Base-by-base conservation (phyloP, 2,113 vertebrate genomes). In the Petroica traversi region DNA sequence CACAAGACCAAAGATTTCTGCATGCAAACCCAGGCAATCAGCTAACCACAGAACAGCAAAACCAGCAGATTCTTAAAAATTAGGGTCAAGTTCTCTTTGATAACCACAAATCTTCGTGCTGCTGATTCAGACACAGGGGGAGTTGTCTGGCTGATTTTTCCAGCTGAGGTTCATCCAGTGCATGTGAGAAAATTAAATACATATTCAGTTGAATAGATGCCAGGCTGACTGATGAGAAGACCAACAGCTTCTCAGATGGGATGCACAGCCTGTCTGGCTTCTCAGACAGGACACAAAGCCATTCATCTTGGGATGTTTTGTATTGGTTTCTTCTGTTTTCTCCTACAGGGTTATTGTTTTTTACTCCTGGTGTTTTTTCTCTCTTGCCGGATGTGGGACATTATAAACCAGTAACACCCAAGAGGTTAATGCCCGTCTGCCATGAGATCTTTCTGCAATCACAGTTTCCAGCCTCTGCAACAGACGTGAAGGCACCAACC, bases 1-100 rank as follows among this genome's bases (percentile, higher is more conserved):
- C 2, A 1, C 69, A n/a, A 89, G 81, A 96, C 79, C 87, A 89
- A 87, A 92, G 81, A 97, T 79, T 95, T 79, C 81, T 40, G 33
- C 81, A 79, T 17, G 68, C 78, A 66, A 73, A 69, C 67, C n/a
- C 58, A 51, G n/a, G 41, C 87, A 92, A 23, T 4, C 43, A 74
- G 48, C 62, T 79, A 79, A 82, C 77, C 84, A 89, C 15, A 7
- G 76, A 76, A 67, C 66, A 91, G 81, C 69, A 88, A 84, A 93
- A 40, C 1, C 46, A 92, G 89, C 74, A 94, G 62, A 94, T 76
- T 62, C 45, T 66, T 67, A 69, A 49, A 82, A 92, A 48, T 36
- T 0, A 51, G 34, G 14, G 34, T 17, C 34, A 83, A 82, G 24
- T 19, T 73, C 29, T 73, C 76, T 86, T 67, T 41, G 61, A 58